phyloP scores from a whole-genome alignment of 2,888 invertebrate genomes.

The Drosophila kuntzei region DNA sequence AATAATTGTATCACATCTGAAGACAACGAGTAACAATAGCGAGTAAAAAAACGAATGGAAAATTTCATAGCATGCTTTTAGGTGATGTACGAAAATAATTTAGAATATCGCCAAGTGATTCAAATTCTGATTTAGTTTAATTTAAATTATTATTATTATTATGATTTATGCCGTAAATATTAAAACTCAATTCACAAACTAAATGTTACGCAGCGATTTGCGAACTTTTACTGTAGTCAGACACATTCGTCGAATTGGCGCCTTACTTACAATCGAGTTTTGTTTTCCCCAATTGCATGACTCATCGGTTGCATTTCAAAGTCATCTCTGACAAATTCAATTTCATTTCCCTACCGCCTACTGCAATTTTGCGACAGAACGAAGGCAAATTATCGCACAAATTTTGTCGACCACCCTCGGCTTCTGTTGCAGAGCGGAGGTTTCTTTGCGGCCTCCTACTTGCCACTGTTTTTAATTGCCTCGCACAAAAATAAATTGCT shows the following conservation, averaged over 20 bases:
- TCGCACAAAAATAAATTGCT: slow-evolving; percentile 66
- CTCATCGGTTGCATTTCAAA: slow-evolving; percentile 64
- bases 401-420: slow-evolving; percentile 59
- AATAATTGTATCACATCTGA: slow-evolving; percentile 7
- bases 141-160: too few relatives aligned
- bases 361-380: slow-evolving; percentile 39
- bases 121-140: neutral
- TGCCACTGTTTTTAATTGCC: slow-evolving; percentile 51
- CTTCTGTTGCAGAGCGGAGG: slow-evolving; percentile 21
- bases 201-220: neutral
- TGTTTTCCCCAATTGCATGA: slow-evolving; percentile 43
- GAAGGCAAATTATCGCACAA: slow-evolving; percentile 64
- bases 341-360: slow-evolving; percentile 14
- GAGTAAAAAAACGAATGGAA: neutral
- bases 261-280: slow-evolving; percentile 52
- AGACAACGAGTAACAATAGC: slow-evolving; percentile 18
- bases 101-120: neutral
- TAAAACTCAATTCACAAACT: neutral
- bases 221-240: neutral
- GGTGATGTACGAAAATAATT: slow-evolving; percentile 40
- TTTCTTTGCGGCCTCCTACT: slow-evolving; percentile 64
- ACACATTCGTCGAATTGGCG: slow-evolving; percentile 12
- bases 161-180: too few relatives aligned
- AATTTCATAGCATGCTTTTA: slow-evolving; percentile 59
- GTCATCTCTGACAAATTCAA: slow-evolving; percentile 59